Base-by-base conservation (phyloP, 2,888 invertebrate genomes). In the Hesperia comma region DNA sequence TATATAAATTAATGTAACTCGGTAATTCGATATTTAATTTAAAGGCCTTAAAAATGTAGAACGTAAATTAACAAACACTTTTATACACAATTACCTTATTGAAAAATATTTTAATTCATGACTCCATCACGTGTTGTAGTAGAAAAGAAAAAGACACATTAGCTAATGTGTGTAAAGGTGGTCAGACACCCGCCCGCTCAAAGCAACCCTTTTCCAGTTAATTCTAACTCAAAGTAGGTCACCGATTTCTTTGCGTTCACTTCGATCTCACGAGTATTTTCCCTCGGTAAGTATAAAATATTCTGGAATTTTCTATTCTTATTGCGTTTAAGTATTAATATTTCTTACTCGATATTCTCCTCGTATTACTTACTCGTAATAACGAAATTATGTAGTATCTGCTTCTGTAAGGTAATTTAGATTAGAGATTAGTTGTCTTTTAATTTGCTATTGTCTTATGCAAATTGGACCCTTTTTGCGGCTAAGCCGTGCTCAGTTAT, bases 401-500 rank as follows among this genome's bases (percentile, higher is more conserved):
- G 60, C 67, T 55, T 46, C 67, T 49, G 67, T 58, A 61, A 68
- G 69, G 72, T 70, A 73, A 73, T 74, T 73, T 72, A 74, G 73
- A 75, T 76, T 68, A 69, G 69, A 76, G 74, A 76, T 74, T 73
- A 74, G 76, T 72, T 75, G 70, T 72, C 74, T 76, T 77, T 76
- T 76, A 78, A 77, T 78, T 78, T 75, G 74, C 73, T 77, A 73
- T 77, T 76, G 77, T 75, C 77, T 75, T 76, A 79, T 80, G 80
- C 77, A 78, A 80, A 80, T 79, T 69, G 72, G 74, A 75, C 77
- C 80, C 79, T 79, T 78, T 80, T 77, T 79, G 77, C 73, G 77
- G 73, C 75, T 77, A 77, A 75, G 75, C 78, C 71, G 77, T 77
- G 74, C 77, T 74, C 77, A 71, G 69, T 73, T 76, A 75, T 79